Evolutionary conservation across 1,140 invertebrate species (phyloP), one percentile per base, ranked within the genome.

Genomic region (Macrobrachium nipponense): DNA sequence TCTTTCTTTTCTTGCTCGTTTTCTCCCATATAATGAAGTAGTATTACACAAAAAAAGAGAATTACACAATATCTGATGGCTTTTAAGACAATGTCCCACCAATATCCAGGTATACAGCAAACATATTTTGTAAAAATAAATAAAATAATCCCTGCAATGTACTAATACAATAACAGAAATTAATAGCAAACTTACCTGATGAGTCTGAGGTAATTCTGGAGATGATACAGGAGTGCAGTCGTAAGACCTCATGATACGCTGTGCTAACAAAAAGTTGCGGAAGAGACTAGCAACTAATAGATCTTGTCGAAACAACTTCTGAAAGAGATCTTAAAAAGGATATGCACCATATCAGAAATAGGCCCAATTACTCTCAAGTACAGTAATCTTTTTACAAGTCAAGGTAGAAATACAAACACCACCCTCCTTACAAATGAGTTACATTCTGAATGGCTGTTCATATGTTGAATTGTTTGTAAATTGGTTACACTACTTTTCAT

Each of bases 211-310:
- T 89, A 99, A 92, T 87, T 94, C 94, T 14, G 98, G 98, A 89
- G 94, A 94, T 70, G 97, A 98, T 20, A 98, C 95, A 27, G 98
- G 98, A 51, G 95, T 96, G 91, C 98, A 99, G 92, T 99, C 97
- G 91, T 98, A 99, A 14, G 96, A 98, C 62, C 96, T 93, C 94
- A 99, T 95, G 85, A 99, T 98, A 90, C 98, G 93, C 90, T 99
- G 98, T 0, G 99, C 98, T 73, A 99, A 92, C 89, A 99, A 93
- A 92, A 98, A 99, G 93, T 99, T 99, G 64, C 99, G 94, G 92
- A 99, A 99, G 62, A 99, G 93, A 91, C 97, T 98, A 59, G 98
- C 98, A 17, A 99, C 98, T n/a, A 99, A 93, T 80, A 99, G 93
- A 92, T 99, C 99, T 92, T 98, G 97, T 11, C 99, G 94, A 92